These are phyloP conservation scores for Larimichthys polyactis DNA, from an alignment of 2,113 vertebrate species.

Conservation along the genomic window DNA sequence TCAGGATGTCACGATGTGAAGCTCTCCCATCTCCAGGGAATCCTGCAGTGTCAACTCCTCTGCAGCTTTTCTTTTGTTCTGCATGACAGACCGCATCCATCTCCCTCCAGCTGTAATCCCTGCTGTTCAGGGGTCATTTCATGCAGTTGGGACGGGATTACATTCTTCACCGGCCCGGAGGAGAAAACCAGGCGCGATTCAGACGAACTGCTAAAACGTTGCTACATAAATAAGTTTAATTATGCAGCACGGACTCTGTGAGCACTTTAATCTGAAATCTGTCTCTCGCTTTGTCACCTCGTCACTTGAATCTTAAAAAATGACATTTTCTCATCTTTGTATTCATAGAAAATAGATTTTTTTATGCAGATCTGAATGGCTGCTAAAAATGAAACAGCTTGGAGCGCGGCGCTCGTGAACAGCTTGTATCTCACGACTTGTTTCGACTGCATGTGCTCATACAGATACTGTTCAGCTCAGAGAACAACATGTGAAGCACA, in stretches of 20 bases:
- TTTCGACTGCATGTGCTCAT: neutral
- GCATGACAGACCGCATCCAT: constrained; percentile 9
- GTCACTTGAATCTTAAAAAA: neutral
- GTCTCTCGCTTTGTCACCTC: no score
- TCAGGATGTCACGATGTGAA: neutral
- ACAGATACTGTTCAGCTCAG: neutral
- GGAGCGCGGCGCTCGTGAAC: neutral
- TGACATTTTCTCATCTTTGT: neutral
- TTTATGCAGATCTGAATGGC: neutral
- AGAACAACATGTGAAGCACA: neutral
- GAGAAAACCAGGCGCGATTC: constrained; percentile 1
- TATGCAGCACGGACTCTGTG: neutral
- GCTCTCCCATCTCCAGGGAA: neutral
- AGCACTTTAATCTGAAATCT: no score
- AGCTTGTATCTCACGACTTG: neutral
- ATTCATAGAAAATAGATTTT: neutral
- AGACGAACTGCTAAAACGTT: neutral
- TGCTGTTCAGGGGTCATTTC: constrained; percentile 16
- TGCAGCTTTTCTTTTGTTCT: neutral
- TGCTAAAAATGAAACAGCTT: neutral
- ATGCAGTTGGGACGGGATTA: constrained; percentile 10
- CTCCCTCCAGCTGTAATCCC: constrained; percentile 15
- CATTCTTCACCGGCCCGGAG: neutral
- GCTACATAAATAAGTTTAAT: no score
- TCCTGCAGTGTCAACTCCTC: neutral